Percentiles rank a stretch among this genome's conserved stretches.
These are phyloP conservation scores for Pungitius pungitius DNA, from an alignment of 2,113 vertebrate genomes.

Conservation along the genomic window DNA sequence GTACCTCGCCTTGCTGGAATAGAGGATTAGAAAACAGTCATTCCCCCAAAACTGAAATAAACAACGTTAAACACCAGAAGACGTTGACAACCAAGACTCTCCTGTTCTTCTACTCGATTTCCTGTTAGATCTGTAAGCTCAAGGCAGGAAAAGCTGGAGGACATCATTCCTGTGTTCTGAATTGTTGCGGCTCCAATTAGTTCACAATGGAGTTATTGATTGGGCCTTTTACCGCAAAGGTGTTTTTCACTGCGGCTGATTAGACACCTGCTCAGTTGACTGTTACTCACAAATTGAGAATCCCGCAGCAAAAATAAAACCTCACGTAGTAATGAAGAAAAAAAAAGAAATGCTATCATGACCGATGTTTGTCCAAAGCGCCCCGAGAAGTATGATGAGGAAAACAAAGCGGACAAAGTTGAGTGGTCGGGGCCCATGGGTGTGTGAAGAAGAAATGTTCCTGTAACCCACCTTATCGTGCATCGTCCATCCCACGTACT, in stretches of 20 bases:
- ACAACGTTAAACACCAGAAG: not conserved
- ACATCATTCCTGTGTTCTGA: not conserved
- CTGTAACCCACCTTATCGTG: constrained; percentile 93
- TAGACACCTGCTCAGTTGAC: constrained; percentile 4
- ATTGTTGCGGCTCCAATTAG: not conserved
- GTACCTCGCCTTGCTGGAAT: constrained; percentile 95
- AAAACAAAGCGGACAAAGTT: not conserved
- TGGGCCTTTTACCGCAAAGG: not conserved
- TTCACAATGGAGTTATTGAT: not conserved
- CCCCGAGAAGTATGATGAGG: not conserved
- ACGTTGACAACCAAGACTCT: not conserved
- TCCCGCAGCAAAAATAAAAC: too few relatives aligned
- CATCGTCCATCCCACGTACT: constrained; percentile 99
- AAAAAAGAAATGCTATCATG: not conserved
- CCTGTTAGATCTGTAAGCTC: not conserved
- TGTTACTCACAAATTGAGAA: not conserved
- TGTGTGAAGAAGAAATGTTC: not conserved
- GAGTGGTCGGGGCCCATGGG: not conserved
- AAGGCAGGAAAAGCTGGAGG: not conserved
- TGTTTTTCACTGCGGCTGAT: constrained; percentile 8
- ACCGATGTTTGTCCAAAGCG: not conserved
- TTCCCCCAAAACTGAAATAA: not conserved
- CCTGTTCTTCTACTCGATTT: not conserved
- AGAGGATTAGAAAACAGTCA: not conserved
- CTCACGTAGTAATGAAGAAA: not conserved